Conservation (phyloP, 2,113 vertebrate genomes). For the Prolemur simus region DNA sequence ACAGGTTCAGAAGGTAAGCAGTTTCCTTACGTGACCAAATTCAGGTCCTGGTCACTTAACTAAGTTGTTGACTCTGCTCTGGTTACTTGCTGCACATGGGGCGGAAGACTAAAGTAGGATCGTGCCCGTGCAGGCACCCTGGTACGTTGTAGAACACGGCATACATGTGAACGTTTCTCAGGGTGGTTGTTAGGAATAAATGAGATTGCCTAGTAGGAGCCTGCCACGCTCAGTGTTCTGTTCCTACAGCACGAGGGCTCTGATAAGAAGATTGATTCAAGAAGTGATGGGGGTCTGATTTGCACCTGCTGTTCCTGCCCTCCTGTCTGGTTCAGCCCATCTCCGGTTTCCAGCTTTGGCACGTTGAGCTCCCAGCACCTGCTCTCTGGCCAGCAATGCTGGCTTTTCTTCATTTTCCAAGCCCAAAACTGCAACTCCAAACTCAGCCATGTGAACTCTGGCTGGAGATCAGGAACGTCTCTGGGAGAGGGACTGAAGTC, state of each 20-base stretch:
- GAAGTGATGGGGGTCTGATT: neutral
- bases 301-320: neutral
- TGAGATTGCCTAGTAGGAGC: neutral
- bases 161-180: neutral
- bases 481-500: neutral
- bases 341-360: neutral
- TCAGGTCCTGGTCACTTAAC: neutral
- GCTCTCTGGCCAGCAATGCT: neutral
- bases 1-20: neutral
- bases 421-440: neutral
- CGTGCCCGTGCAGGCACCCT: accelerated
- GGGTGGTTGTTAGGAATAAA: neutral
- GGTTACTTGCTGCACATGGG: accelerated
- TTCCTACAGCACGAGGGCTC: neutral
- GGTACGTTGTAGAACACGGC: neutral
- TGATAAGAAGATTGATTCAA: neutral
- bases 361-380: neutral
- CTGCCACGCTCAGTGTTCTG: neutral
- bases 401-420: neutral
- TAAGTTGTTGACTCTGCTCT: neutral
- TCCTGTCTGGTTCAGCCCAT: neutral
- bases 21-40: neutral
- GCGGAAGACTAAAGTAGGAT: neutral
- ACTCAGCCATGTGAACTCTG: neutral
- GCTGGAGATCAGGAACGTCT: neutral